These are phyloP conservation scores for Euglossa dilemma DNA, from an alignment of 1,140 invertebrate species.

Conservation along the genomic window DNA sequence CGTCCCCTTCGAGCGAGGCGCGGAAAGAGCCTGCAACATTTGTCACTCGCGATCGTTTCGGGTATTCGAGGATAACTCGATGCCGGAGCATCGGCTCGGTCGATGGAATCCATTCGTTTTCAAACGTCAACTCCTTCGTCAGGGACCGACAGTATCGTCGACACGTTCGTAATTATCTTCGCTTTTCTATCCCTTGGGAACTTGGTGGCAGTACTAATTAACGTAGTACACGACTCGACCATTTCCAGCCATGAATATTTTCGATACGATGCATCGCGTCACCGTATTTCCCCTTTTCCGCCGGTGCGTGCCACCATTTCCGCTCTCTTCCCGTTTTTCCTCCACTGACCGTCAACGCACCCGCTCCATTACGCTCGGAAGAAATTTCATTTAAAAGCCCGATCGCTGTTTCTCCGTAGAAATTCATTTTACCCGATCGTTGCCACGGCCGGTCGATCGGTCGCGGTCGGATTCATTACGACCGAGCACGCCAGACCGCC, in stretches of 20 bases:
- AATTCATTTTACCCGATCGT: neutral
- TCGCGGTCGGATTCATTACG: slow-evolving; percentile 7
- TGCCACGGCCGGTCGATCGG: too few species aligned
- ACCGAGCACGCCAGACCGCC: neutral
- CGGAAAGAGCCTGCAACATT: slow-evolving; percentile 46
- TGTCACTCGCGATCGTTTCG: slow-evolving; percentile 45
- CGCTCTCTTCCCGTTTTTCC: neutral
- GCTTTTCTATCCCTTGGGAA: slow-evolving; percentile 60
- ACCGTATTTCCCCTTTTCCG: slow-evolving; percentile 32
- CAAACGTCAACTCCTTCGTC: slow-evolving; percentile 66
- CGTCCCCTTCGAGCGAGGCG: neutral
- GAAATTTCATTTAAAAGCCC: slow-evolving; percentile 25
- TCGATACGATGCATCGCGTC: slow-evolving; percentile 43
- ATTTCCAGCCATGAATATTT: slow-evolving; percentile 66
- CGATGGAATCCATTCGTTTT: slow-evolving; percentile 67
- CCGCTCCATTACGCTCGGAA: too few species aligned
- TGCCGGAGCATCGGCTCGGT: slow-evolving; percentile 16
- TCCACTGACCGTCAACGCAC: neutral
- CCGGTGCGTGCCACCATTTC: neutral
- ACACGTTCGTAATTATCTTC: slow-evolving; percentile 67
- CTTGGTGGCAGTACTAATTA: slow-evolving; percentile 62
- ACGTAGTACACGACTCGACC: slow-evolving; percentile 61
- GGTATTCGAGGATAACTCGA: slow-evolving; percentile 39
- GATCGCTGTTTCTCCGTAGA: neutral
- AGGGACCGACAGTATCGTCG: slow-evolving; percentile 64